Base-by-base conservation (phyloP, 2,888 invertebrate species). In the Erebia palarica region DNA sequence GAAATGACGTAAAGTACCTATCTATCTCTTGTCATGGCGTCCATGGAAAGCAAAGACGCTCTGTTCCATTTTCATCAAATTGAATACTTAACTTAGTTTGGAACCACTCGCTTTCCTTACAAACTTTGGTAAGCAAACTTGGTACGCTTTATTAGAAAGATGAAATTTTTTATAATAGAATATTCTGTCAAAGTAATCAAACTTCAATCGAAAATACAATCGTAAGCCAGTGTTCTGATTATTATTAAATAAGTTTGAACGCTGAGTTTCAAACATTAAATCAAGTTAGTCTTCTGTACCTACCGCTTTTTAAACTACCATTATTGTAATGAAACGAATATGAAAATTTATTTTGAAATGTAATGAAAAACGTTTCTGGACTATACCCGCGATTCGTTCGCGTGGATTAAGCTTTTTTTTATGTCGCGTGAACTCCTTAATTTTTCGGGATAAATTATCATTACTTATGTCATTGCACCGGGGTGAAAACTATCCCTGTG, bases 131-230 rank as follows among this genome's bases (percentile, higher is more conserved):
- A 14, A 49, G 14, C 21, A 14, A 63, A 49, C 63, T 47, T 63
- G 16, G 42, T 61, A 36, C 36, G 36, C 7, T 7, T 47, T 47
- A 61, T 61, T 49, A 49, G 18, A 14, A 49, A 63, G 47, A 49
- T 63, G 49, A 61, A 61, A 44, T 18, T 63, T 63, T 63, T 63
- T 63, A 21, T 21, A 63, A 63, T 63, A 47, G 63, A 63, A 63
- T 49, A 49, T 63, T 63, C 63, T 63, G 14, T 13, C 18, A 63
- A 47, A 49, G 47, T 63, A 49, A 63, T 49, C 63, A 63, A 47
- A 63, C 49, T 63, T 61, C 18, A 49, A 44, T 61, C 18, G 44
- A 44, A 47, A 47, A 61, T 59, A 36, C 27, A 36, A 59, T n/a
- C 27, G n/a, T 59, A 36, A 59, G 58, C 36, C 36, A 59, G 16